These are phyloP conservation scores for Lamellibrachia columna DNA, from an alignment of 2,888 invertebrate genomes.

Conservation along the genomic window DNA sequence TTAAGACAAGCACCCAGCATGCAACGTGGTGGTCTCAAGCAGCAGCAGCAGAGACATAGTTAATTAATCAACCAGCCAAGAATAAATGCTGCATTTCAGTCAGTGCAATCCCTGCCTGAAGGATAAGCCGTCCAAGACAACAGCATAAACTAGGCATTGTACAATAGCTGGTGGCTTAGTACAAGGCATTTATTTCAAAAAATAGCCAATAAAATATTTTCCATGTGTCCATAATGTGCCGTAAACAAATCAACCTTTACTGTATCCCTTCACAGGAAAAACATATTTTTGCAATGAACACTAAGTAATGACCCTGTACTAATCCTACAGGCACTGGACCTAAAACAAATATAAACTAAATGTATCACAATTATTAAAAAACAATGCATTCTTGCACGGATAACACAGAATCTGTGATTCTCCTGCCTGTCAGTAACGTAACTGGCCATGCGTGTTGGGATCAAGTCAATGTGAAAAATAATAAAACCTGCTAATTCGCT, in stretches of 20 bases:
- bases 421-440: background rate
- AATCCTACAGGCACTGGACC: background rate
- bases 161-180: background rate
- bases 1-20: background rate
- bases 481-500: too few relatives aligned
- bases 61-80: background rate
- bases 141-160: background rate
- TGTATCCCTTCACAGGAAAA: background rate
- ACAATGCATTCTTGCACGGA: background rate
- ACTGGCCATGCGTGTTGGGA: background rate
- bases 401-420: background rate
- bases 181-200: background rate
- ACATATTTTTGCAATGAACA: background rate
- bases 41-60: background rate
- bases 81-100: too few relatives aligned
- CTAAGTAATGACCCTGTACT: background rate
- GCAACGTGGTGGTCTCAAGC: background rate
- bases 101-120: too few relatives aligned
- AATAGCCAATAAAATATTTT: background rate
- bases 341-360: background rate
- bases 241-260: background rate
- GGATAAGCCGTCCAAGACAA: background rate
- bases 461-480: background rate
- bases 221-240: background rate
- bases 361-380: background rate